Evolutionary conservation across 2,888 invertebrate species (phyloP).

Genomic region (Panzeria rudis): DNA sequence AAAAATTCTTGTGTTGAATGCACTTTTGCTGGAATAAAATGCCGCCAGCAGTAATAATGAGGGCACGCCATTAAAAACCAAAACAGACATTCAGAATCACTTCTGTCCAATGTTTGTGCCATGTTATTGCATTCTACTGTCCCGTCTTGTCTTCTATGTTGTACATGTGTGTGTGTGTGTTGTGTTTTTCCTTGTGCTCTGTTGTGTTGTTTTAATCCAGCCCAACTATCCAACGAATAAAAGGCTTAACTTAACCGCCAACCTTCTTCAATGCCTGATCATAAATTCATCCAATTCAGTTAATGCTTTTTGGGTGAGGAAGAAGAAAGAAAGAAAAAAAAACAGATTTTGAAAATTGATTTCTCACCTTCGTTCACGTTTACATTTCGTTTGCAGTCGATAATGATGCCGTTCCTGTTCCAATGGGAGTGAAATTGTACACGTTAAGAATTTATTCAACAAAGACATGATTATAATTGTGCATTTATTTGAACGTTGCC

Average conservation of each 20-base stretch:
- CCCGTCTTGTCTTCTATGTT: neutral
- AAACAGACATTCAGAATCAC: constrained; percentile 73
- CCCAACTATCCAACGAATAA: constrained; percentile 33
- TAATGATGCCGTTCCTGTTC: constrained; percentile 51
- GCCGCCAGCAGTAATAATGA: constrained; percentile 73
- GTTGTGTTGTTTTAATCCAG: constrained; percentile 37
- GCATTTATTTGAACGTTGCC: neutral
- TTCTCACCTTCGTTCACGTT: constrained; percentile 81
- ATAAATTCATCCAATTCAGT: constrained; percentile 67
- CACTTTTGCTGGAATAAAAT: constrained; percentile 64
- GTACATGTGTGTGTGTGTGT: constrained; percentile 6
- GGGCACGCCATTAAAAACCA: constrained; percentile 73
- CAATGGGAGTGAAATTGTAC: constrained; percentile 70
- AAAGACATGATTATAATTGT: neutral
- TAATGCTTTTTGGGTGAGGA: constrained; percentile 55
- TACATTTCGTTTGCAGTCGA: constrained; percentile 75
- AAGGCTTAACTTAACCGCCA: constrained; percentile 45
- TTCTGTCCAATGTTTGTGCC: constrained; percentile 69
- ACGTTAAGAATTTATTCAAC: constrained; percentile 12
- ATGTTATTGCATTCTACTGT: constrained; percentile 39
- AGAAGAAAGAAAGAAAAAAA: constrained; percentile 60
- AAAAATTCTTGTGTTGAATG: constrained; percentile 46
- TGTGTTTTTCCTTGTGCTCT: neutral
- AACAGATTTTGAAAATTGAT: constrained; percentile 81
- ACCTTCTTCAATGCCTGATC: constrained; percentile 46